Percentiles rank a stretch among this genome's conserved stretches.
Evolutionary conservation across 2,888 invertebrate species (phyloP).

Genomic region (Scaptomyza tumidula): DNA sequence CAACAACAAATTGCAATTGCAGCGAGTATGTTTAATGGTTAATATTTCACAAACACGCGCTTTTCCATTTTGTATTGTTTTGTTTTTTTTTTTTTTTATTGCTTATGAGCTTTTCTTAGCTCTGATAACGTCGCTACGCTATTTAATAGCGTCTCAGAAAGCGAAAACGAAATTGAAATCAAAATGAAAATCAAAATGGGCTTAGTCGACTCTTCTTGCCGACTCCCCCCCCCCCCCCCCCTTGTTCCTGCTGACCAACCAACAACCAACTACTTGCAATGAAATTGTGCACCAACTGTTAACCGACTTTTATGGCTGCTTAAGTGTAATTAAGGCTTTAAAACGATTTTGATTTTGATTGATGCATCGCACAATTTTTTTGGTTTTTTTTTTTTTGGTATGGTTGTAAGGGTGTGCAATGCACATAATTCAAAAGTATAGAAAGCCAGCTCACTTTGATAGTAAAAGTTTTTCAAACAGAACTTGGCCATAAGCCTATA

Average conservation of each 20-base stretch:
- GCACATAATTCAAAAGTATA: neutral
- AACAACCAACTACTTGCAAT: slow-evolving; percentile 51
- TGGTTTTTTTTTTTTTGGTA: neutral
- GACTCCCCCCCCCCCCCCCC: neutral
- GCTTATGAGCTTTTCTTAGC: slow-evolving; percentile 45
- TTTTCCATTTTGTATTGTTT: slow-evolving; percentile 30
- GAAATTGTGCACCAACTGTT: slow-evolving; percentile 58
- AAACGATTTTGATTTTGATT: slow-evolving; percentile 74
- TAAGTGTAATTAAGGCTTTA: slow-evolving; percentile 72
- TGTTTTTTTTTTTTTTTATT: neutral
- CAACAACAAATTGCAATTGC: slow-evolving; percentile 25
- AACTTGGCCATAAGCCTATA: neutral
- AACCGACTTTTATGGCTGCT: slow-evolving; percentile 75
- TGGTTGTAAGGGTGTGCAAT: slow-evolving; percentile 40
- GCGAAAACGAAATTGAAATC: slow-evolving; percentile 59
- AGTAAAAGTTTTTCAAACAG: neutral
- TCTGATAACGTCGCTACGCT: slow-evolving; percentile 80
- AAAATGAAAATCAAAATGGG: slow-evolving; percentile 25
- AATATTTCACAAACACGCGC: slow-evolving; percentile 68
- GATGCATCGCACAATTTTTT: slow-evolving; percentile 39
- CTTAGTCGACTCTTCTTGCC: slow-evolving; percentile 6
- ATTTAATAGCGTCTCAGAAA: slow-evolving; percentile 61
- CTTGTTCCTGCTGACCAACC: slow-evolving; percentile 21
- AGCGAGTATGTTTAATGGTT: slow-evolving; percentile 46
- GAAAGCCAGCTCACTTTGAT: neutral